Percentiles rank a stretch among this genome's conserved stretches.
Conservation (phyloP, 2,888 invertebrate genomes). For the Saturnia japonica region DNA sequence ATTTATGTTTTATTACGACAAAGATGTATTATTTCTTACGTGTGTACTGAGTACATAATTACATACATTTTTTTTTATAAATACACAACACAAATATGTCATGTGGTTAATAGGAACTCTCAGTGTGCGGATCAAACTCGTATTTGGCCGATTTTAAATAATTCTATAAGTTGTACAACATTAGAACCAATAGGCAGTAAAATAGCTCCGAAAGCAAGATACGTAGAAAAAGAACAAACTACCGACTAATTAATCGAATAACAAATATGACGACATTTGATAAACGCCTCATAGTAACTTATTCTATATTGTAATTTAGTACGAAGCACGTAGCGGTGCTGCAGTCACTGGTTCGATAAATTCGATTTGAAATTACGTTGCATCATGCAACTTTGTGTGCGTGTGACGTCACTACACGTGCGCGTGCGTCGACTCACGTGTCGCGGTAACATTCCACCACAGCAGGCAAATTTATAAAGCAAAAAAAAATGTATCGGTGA, state of each 20-base stretch:
- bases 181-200: too few species aligned
- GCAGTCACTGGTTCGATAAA: not conserved
- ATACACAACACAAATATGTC: too few species aligned
- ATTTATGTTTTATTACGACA: too few species aligned
- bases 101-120: too few species aligned
- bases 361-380: not conserved
- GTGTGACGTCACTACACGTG: not conserved
- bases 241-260: not conserved
- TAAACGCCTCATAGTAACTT: not conserved
- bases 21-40: too few species aligned
- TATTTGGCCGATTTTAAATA: too few species aligned
- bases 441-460: not conserved
- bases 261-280: not conserved
- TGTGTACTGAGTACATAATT: too few species aligned
- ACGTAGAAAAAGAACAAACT: not conserved
- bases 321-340: not conserved
- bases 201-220: too few species aligned
- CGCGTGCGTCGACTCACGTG: not conserved
- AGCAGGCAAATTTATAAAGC: not conserved
- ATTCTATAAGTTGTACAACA: too few species aligned
- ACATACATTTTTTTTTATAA: too few species aligned
- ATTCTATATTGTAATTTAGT: not conserved
- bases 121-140: too few species aligned
- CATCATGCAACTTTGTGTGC: not conserved
- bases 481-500: too few species aligned